Evolutionary conservation across 2,797 vertebrate species (phyloP), one percentile per base, ranked within the genome.

Genomic region (Hipposideros larvatus): DNA sequence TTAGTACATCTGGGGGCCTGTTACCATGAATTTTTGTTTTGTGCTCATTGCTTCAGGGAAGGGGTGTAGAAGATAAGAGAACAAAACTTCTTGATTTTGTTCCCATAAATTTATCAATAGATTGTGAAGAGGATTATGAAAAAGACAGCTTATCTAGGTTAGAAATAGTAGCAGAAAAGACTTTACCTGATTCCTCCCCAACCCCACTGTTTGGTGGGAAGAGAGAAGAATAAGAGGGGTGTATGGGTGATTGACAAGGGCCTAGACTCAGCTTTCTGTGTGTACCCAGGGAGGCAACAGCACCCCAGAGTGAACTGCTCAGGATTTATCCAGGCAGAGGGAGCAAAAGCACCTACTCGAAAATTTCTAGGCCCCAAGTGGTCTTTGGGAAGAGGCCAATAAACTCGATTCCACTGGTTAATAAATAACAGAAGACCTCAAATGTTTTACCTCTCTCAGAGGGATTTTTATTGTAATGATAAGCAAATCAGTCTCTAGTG

Each of bases 101-200:
- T 90, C 51, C 31, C 24, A 74, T 66, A 94, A 34, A 10, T 78
- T 61, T 83, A 87, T 51, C 41, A 79, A 57, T 65, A 37, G 63
- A 57, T 84, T 57, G 5, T 85, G 43, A 91, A 71, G 15, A 80
- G 15, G n/a, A 24, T 75, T 75, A 65, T 82, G 41, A 51, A 90
- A 93, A 87, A 86, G 19, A 71, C 1, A 75, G 41, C 53, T 83
- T 65, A 6, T 74, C 71, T 59, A 89, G 22, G 26, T 66, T 22
- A 77, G 70, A 78, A 90, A 6, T 86, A 80, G 66, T 31, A 78
- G 61, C 63, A 93, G 66, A 43, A 71, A 89, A 83, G 24, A 73
- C 26, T 77, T 79, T 51, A 86, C 9, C 24, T 28, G 8, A 85
- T 61, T 24, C 15, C 2, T 46, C 10, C 5, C 41, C 15, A 79